Conservation (phyloP, 2,113 vertebrate genomes). For the Otocyon megalotis region DNA sequence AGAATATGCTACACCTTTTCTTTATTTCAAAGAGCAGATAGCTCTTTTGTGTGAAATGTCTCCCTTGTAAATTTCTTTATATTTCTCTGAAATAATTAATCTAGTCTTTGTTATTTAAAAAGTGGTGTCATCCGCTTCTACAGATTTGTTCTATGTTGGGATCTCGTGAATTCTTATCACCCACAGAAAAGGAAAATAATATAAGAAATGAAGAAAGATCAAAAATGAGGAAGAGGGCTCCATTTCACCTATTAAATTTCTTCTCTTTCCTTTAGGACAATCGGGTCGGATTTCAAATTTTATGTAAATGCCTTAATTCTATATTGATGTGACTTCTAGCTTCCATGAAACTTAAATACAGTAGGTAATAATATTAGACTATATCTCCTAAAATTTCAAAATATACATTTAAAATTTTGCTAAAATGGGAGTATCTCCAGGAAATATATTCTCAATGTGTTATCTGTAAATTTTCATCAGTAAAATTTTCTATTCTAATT, state of each 20-base stretch:
- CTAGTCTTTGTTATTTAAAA: slow-evolving; percentile 50
- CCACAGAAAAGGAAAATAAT: neutral
- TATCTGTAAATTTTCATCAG: neutral
- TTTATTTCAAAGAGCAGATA: slow-evolving; percentile 49
- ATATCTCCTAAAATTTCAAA: slow-evolving; percentile 1
- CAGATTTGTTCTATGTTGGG: slow-evolving; percentile 41
- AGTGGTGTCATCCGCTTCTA: neutral
- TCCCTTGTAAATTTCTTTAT: slow-evolving; percentile 12
- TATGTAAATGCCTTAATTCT: neutral
- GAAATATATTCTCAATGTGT: neutral
- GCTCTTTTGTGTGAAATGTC: slow-evolving; percentile 43
- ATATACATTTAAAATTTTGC: neutral
- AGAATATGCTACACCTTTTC: slow-evolving; percentile 5
- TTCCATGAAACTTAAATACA: neutral
- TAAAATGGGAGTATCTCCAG: neutral
- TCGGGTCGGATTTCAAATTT: neutral
- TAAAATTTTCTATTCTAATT: neutral
- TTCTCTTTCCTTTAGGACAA: slow-evolving; percentile 43
- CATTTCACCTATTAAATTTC: neutral
- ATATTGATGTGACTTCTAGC: neutral
- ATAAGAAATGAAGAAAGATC: neutral
- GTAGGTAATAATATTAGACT: neutral
- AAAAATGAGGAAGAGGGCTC: neutral
- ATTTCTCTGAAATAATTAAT: slow-evolving; percentile 58
- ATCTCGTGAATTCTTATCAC: slow-evolving; percentile 24